Evolutionary conservation across 2,888 invertebrate genomes (phyloP).

Genomic region (Seira ritae): DNA sequence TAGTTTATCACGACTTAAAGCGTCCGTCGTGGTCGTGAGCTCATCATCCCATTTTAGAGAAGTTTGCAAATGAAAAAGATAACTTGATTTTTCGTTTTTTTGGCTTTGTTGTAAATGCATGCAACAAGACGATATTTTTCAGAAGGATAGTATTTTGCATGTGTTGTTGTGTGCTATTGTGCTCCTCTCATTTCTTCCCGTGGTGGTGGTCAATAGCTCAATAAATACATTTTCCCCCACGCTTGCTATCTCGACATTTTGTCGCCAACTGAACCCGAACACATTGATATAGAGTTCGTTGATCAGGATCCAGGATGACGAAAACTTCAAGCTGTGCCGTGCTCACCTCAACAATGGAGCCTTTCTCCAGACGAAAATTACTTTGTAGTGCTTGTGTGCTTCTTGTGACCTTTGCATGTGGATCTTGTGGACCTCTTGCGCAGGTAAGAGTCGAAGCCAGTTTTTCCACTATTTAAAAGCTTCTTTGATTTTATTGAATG

Average conservation of each 20-base stretch:
- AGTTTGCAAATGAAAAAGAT: conserved; percentile 48
- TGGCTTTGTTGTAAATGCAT: neutral
- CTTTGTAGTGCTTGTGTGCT: conserved; percentile 49
- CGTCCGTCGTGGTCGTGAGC: conserved; percentile 46
- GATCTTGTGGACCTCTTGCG: conserved; percentile 54
- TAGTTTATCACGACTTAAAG: neutral
- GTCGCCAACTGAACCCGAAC: neutral
- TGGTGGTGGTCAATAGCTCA: too few relatives aligned
- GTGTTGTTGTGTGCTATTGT: too few relatives aligned
- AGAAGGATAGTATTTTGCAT: too few relatives aligned
- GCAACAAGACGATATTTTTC: too few relatives aligned
- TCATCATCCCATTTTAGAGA: conserved; percentile 60
- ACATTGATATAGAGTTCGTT: neutral
- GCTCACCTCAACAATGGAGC: conserved; percentile 36
- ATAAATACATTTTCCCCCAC: too few relatives aligned
- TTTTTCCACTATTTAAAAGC: conserved; percentile 45
- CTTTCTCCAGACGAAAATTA: conserved; percentile 40
- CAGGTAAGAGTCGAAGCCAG: conserved; percentile 58
- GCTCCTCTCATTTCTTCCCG: too few relatives aligned
- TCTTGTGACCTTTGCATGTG: conserved; percentile 53
- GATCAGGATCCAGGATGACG: neutral
- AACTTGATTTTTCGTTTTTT: conserved; percentile 35
- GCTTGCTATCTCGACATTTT: too few relatives aligned
- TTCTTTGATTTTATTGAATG: too few relatives aligned
- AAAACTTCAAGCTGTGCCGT: neutral